Base-by-base conservation (phyloP, 2,797 vertebrate genomes). In the Hylomyscus alleni region DNA sequence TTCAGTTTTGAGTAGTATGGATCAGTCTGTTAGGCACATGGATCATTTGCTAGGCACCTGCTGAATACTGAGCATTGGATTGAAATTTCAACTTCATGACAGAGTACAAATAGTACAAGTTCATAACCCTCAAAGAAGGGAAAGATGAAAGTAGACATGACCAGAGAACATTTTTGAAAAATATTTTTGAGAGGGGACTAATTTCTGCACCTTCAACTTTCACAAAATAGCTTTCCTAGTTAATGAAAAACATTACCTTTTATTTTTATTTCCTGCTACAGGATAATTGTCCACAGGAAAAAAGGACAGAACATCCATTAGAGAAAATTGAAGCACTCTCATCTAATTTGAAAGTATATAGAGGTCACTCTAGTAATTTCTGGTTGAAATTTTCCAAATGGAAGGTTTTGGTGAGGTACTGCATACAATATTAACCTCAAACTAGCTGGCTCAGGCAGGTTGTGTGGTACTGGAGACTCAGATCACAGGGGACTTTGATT, bases 161-260 rank as follows among this genome's bases (percentile, higher is more conserved):
- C 65, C 89, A 94, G 85, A 93, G 44, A 96, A 88, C 0, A 78
- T 34, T 72, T 97, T 91, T 77, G 0, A 76, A 73, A 88, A 89
- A 88, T 78, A 85, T 50, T 93, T 91, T 47, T 93, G 44, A 90
- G 69, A 94, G 56, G 67, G 34, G 29, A 90, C 60, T 95, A 88
- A 95, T 84, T 94, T 93, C 67, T 47, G 29, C 13, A 96, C 47
- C 58, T 58, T 56, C 52, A 81, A 89, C 5, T 85, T 96, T 85
- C 62, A 90, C 12, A 89, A 97, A 96, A 91, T 90, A 94, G 40
- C 26, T 90, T 96, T 96, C 12, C 97, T 97, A 84, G 89, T 97
- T 98, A 95, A 91, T 98, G 89, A 98, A 97, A 97, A 65, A 24
- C 81, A 54, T 93, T 1, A 95, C 96, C 97, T 44, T 82, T 75